Evolutionary conservation across 2,797 vertebrate species (phyloP).

Genomic region (Pipistrellus pygmaeus): DNA sequence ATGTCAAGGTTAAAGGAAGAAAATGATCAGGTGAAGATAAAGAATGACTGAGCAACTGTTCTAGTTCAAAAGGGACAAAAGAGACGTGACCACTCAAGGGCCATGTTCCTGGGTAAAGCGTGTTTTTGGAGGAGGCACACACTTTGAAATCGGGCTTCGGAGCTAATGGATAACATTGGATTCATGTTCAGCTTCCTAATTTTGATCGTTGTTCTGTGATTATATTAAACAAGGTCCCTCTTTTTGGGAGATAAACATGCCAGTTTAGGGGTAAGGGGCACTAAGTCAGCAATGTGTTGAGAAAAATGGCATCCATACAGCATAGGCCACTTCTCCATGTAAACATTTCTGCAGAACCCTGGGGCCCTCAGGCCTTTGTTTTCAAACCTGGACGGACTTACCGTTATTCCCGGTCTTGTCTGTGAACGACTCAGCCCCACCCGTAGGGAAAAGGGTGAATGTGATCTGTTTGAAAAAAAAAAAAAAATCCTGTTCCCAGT

Average conservation of each 20-base stretch:
- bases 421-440: not conserved
- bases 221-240: not conserved
- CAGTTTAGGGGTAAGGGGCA: not conserved
- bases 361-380: not conserved
- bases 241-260: not conserved
- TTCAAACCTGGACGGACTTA: not conserved
- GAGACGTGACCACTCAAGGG: not conserved
- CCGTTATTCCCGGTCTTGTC: not conserved
- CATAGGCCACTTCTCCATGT: not conserved
- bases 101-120: not conserved
- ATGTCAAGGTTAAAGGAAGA: conserved; percentile 75
- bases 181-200: not conserved
- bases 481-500: not conserved
- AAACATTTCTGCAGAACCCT: not conserved
- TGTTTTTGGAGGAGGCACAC: not conserved
- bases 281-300: not conserved
- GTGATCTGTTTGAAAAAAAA: not conserved
- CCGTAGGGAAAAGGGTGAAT: not conserved
- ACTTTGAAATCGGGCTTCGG: not conserved
- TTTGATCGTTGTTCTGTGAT: not conserved
- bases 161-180: not conserved
- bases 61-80: conserved; percentile 61
- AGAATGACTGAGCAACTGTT: conserved; percentile 54
- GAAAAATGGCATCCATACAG: not conserved
- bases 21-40: conserved; percentile 61